A percentile compares a stretch with the other conserved stretches of the same genome.
phyloP scores from a whole-genome alignment of 2,797 vertebrate species.

The Philypnodon macrostomus region DNA sequence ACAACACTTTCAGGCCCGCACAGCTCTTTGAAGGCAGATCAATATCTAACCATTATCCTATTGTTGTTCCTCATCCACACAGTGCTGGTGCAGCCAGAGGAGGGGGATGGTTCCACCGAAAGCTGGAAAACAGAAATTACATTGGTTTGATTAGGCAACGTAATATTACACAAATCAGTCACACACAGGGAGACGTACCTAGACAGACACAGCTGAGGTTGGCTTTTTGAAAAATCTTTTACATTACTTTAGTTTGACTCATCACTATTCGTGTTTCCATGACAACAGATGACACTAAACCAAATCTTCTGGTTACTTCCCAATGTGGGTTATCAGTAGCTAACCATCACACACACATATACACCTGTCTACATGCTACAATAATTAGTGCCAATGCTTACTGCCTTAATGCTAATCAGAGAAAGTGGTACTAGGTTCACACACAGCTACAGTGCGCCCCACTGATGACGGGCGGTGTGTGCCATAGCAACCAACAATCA shows the following conservation, averaged over 20 bases:
- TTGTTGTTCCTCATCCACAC: slow-evolving; percentile 73
- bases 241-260: slow-evolving; percentile 17
- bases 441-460: slow-evolving; percentile 69
- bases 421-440: slow-evolving; percentile 78
- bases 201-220: slow-evolving; percentile 51
- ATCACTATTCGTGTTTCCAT: slow-evolving; percentile 28
- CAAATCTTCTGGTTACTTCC: slow-evolving; percentile 52
- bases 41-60: slow-evolving; percentile 74
- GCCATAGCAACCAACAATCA: slow-evolving; percentile 83
- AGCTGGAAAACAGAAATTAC: slow-evolving; percentile 60
- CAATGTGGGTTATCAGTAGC: slow-evolving; percentile 55
- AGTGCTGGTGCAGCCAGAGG: slow-evolving; percentile 61
- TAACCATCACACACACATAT: slow-evolving; percentile 50
- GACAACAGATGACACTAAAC: slow-evolving; percentile 45
- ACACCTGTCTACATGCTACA: slow-evolving; percentile 68
- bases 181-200: slow-evolving; percentile 26
- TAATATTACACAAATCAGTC: slow-evolving; percentile 32
- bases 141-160: slow-evolving; percentile 64
- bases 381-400: slow-evolving; percentile 91
- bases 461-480: slow-evolving; percentile 76
- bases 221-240: slow-evolving; percentile 47
- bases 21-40: slow-evolving; percentile 73
- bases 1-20: slow-evolving; percentile 68
- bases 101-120: slow-evolving; percentile 60
- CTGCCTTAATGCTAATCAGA: slow-evolving; percentile 91